Evolutionary conservation across 2,113 vertebrate species (phyloP), one percentile per base, ranked within the genome.

Genomic region (Clarias macrocephalus): DNA sequence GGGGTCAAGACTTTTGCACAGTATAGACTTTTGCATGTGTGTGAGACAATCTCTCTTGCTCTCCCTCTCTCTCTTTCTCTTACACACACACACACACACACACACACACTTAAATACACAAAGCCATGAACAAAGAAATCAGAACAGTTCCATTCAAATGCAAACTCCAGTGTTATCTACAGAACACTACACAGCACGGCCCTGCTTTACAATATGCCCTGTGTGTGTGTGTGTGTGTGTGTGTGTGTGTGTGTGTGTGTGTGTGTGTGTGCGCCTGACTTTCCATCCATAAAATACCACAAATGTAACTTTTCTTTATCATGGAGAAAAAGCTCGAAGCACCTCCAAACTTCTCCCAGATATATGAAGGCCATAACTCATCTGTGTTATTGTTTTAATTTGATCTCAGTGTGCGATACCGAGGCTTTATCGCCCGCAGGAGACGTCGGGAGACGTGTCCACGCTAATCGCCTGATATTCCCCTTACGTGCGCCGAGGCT

Each of bases 141-240:
- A 77, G 52, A 77, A 77, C 57, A 83, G 79, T 88, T 88, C 91
- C 66, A 94, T 95, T 95, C 92, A 94, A 89, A 95, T 94, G 94
- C 94, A 92, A 95, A 95, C 86, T 92, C 93, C 92, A 92, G 90
- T 89, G 92, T 95, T 95, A 95, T 95, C 95, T 79, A 79, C 25
- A 79, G 52, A 79, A 56, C 15, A 7, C 75, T 79, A 28, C 13
- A 56, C 25, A 28, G 25, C 75, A 93, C 83, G 7, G 42, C 63
- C 42, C 23, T 93, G 94, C 92, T 92, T 88, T 91, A 57, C 90
- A 75, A 66, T 83, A 54, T 13, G 5, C 48, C 5, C 5, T 82
- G 56, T 42, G 19, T 57, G 63, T 83, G 21, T 72, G 73, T n/a
- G n/a, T n/a, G n/a, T n/a, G n/a, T n/a, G n/a, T n/a, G n/a, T n/a